Base-by-base conservation (phyloP, 2,797 vertebrate genomes). In the Hippoglossus hippoglossus region DNA sequence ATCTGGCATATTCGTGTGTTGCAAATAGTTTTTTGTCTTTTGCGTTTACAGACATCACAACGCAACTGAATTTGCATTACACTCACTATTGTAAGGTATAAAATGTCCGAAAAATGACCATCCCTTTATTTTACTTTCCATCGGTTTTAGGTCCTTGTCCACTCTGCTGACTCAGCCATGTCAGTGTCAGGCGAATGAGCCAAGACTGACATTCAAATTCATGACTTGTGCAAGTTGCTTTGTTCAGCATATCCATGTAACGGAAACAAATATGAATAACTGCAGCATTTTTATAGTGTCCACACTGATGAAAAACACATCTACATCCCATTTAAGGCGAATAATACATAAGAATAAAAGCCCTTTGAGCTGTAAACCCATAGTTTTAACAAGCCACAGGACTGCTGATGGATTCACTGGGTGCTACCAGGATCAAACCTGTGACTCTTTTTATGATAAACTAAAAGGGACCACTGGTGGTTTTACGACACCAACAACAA, bases 151-250 rank as follows among this genome's bases (percentile, higher is more conserved):
- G 24, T 25, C 0, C 0, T 13, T 49, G 28, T 39, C 53, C n/a
- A 2, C 22, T 5, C 4, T 51, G 46, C 25, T 46, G 44, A 15
- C 44, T 46, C 44, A 46, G 44, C 44, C 16, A 19, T 6, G 39
- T 63, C 57, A 44, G 28, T 21, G 28, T 7, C 50, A 16, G 9
- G 47, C 19, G 3, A 63, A 31, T 13, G 28, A 50, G 31, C 25
- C 51, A 50, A 39, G 8, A 22, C 5, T 1, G 11, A 21, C 47
- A 49, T 49, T 49, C 41, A 44, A 44, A 44, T 16, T 31, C 18
- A 22, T 54, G 31, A 64, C 62, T 58, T 44, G 18, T 63, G 19
- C 50, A 24, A 65, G 67, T 44, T 53, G 11, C 19, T 25, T n/a
- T 22, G 24, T 31, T 47, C 31, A 57, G 26, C 77, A 24, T 68